These are phyloP conservation scores for Microcebus griseorufus DNA, from an alignment of 2,113 vertebrate species.

Conservation along the genomic window DNA sequence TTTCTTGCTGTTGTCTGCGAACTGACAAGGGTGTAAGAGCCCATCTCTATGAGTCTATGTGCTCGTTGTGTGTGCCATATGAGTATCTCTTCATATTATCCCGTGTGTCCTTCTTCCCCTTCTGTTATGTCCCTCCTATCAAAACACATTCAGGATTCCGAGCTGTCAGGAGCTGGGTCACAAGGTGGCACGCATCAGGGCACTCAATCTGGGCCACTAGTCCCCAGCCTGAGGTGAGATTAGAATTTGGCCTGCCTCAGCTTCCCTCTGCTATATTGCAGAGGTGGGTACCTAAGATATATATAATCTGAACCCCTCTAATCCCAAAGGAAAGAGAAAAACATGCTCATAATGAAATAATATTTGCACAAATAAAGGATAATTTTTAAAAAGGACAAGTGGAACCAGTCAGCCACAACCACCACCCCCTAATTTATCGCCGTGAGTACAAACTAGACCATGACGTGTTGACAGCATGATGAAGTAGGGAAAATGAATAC, in stretches of 20 bases:
- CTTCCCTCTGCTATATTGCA: neutral
- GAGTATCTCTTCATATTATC: no score
- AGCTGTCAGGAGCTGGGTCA: neutral
- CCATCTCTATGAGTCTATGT: neutral
- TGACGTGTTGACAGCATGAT: neutral
- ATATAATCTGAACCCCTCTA: neutral
- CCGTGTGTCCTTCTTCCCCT: neutral
- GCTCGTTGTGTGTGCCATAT: neutral
- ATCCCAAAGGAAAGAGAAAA: neutral
- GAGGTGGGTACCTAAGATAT: neutral
- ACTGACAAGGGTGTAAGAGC: neutral
- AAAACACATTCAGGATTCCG: neutral
- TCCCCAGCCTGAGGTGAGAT: neutral
- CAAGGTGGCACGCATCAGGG: neutral
- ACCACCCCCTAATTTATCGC: constrained; percentile 39
- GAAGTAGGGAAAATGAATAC: constrained; percentile 25
- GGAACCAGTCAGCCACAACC: neutral
- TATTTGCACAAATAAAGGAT: constrained; percentile 35
- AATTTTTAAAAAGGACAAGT: neutral
- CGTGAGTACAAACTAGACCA: neutral
- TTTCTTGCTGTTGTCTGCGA: neutral
- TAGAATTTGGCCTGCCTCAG: neutral
- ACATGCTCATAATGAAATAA: neutral
- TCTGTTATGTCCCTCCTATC: neutral
- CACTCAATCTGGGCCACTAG: neutral